These are phyloP conservation scores for Hololepta plana DNA, from an alignment of 2,888 invertebrate genomes.

Conservation along the genomic window DNA sequence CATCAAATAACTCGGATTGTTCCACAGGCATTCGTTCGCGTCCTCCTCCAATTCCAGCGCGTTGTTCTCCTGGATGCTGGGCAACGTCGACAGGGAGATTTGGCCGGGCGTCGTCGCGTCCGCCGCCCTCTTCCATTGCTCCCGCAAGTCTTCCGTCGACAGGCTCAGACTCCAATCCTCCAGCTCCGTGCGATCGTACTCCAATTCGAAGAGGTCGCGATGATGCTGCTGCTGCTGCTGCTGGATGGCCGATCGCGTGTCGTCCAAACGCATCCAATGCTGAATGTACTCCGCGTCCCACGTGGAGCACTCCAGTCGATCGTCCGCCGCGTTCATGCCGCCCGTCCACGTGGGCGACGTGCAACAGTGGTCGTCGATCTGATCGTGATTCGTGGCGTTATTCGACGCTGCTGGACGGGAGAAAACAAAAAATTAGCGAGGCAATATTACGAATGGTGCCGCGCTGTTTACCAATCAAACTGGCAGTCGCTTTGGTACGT, in stretches of 20 bases:
- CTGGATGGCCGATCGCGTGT: slow-evolving; percentile 46
- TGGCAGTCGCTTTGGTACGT: slow-evolving; percentile 34
- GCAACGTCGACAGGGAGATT: slow-evolving; percentile 44
- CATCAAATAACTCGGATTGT: slow-evolving; percentile 51
- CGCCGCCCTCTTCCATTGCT: slow-evolving; percentile 17
- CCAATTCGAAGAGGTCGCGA: slow-evolving; percentile 47
- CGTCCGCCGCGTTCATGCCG: no score
- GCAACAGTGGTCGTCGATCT: slow-evolving; percentile 1
- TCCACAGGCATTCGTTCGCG: slow-evolving; percentile 56
- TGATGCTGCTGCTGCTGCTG: slow-evolving; percentile 53
- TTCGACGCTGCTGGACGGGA: neutral
- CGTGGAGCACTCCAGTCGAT: slow-evolving; percentile 36
- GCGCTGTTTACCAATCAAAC: slow-evolving; percentile 25
- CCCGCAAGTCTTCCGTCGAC: slow-evolving; percentile 49
- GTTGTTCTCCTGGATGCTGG: slow-evolving; percentile 57
- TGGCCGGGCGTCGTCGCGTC: slow-evolving; percentile 34
- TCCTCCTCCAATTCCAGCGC: slow-evolving; percentile 56
- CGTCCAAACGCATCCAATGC: slow-evolving; percentile 57
- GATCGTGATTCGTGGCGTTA: neutral
- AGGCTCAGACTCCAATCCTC: slow-evolving; percentile 65
- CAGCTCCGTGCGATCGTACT: slow-evolving; percentile 57
- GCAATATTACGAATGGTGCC: slow-evolving; percentile 2
- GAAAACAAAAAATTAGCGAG: slow-evolving; percentile 1
- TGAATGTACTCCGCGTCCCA: slow-evolving; percentile 60
- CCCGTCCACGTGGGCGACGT: no score